Evolutionary conservation across 2,888 invertebrate genomes (phyloP), one percentile per base, ranked within the genome.

Genomic region (Pterostichus madidus): DNA sequence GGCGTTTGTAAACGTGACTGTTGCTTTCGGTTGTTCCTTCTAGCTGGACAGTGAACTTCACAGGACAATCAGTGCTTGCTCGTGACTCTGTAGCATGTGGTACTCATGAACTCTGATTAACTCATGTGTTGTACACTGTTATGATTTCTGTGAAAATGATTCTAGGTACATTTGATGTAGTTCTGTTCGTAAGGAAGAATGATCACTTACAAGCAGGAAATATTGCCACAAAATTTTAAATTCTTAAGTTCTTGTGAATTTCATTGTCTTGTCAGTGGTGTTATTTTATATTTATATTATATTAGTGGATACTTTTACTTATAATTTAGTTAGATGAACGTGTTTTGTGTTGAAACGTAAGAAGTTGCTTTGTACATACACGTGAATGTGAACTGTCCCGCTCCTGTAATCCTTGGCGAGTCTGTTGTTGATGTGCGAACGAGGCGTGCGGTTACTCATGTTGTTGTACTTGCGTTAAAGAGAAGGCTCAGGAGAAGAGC

Each of bases 401-500:
- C 1, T 13, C 32, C 64, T 39, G 11, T 6, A 15, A 71, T 44
- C 68, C 68, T 44, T 71, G 44, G 64, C 64, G 35, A 71, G 15
- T 71, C 5, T 61, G 61, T 61, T 61, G 61, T 17, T 61, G 56
- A 17, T 56, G 56, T 56, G 56, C 17, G 15, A 17, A 56, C 17
- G 49, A 49, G 49, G 49, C 56, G 17, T 56, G 56, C 61, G 32
- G 61, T 61, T 32, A 71, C 46, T 71, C 68, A 71, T 71, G 68
- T 71, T 46, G 44, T 71, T 71, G 44, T 71, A 71, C 68, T 71
- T 71, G 68, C 68, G 68, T 89, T 89, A 83, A 87, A 90, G 91
- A 90, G 86, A 90, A 90, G 86, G 85, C 90, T 76, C 87, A 88
- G 84, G 88, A 90, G 86, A 90, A 89, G 86, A 86, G 87, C 84